Percentiles rank a stretch among this genome's conserved stretches.
Evolutionary conservation across 2,113 vertebrate genomes (phyloP).

Genomic region (Zosterops pallidus): DNA sequence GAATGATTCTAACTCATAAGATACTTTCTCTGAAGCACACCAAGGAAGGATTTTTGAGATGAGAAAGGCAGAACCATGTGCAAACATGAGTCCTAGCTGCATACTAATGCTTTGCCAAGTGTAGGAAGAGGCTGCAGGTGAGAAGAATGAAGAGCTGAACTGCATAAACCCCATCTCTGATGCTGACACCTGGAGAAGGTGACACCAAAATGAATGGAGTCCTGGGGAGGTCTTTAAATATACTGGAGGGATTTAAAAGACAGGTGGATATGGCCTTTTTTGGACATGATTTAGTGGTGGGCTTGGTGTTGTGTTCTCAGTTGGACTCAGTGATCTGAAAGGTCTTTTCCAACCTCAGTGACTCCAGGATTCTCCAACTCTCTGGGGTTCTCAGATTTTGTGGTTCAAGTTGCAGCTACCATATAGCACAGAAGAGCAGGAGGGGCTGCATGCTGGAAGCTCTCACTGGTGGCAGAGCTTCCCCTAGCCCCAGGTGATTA

Average conservation of each 20-base stretch:
- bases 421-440: neutral
- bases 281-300: neutral
- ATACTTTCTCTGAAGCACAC: neutral
- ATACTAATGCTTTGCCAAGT: neutral
- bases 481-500: rapidly evolving
- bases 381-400: neutral
- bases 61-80: neutral
- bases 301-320: neutral
- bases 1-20: neutral
- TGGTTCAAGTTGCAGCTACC: too few relatives aligned
- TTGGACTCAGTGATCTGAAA: neutral
- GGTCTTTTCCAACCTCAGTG: neutral
- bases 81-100: neutral
- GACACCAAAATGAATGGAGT: neutral
- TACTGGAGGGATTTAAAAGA: neutral
- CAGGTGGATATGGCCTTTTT: too few relatives aligned
- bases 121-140: neutral
- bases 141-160: neutral
- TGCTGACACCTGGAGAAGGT: neutral
- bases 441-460: neutral
- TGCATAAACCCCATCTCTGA: neutral
- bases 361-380: neutral
- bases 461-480: neutral
- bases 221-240: neutral
- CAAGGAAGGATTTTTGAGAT: neutral